Conservation (phyloP, 1,140 invertebrate species). For the Hesperophylax magnus region DNA sequence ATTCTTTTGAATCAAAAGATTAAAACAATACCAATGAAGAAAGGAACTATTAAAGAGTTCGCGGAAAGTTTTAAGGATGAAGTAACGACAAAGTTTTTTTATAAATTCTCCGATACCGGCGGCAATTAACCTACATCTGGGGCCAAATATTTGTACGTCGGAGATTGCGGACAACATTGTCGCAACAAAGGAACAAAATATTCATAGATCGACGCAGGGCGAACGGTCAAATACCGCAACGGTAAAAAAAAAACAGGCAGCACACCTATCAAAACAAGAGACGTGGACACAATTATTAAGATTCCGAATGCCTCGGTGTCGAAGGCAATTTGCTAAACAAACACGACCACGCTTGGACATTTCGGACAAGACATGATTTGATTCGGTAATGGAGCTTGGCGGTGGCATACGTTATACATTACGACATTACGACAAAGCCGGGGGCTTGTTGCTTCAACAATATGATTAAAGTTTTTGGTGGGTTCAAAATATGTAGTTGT, state of each 20-base stretch:
- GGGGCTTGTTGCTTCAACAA: too few relatives aligned
- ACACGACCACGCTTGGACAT: conserved; percentile 13
- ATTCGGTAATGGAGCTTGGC: not conserved
- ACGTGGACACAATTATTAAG: conserved; percentile 20
- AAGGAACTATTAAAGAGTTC: too few relatives aligned
- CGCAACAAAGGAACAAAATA: conserved; percentile 28
- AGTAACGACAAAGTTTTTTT: conserved; percentile 10
- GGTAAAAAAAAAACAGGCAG: conserved; percentile 10
- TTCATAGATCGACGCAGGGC: not conserved
- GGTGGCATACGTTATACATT: too few relatives aligned
- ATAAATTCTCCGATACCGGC: not conserved
- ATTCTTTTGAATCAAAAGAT: too few relatives aligned
- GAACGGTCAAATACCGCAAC: conserved; percentile 12
- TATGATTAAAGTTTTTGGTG: too few relatives aligned
- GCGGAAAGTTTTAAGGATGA: not conserved
- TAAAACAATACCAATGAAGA: too few relatives aligned
- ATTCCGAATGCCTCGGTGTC: not conserved
- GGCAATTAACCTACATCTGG: conserved; percentile 22
- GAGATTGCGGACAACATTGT: conserved; percentile 3
- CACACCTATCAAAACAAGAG: not conserved
- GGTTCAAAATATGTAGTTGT: too few relatives aligned
- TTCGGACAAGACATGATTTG: not conserved
- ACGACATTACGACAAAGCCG: too few relatives aligned
- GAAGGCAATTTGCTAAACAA: conserved; percentile 21
- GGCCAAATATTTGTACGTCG: conserved; percentile 18